Evolutionary conservation across 2,888 invertebrate species (phyloP).

Genomic region (Drosophila suboccidentalis): DNA sequence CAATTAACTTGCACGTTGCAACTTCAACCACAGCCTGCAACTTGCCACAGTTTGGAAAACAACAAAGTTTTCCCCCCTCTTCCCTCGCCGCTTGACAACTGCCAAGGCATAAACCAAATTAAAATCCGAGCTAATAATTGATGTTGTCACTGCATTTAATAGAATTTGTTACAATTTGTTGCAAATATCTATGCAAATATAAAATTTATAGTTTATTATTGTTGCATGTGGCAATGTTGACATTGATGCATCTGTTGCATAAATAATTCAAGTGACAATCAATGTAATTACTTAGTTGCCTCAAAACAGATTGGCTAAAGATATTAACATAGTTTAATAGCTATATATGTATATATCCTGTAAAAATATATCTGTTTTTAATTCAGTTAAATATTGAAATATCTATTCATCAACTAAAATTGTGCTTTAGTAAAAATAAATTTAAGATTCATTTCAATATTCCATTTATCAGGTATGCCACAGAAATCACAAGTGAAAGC

Average conservation of each 20-base stretch:
- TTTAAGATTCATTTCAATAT: too few relatives aligned
- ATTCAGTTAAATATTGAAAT: too few relatives aligned
- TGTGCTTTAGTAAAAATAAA: too few relatives aligned
- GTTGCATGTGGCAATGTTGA: slow-evolving; percentile 2
- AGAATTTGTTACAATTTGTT: slow-evolving; percentile 19
- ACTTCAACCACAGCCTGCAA: slow-evolving; percentile 14
- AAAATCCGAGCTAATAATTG: slow-evolving; percentile 51
- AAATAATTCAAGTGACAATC: slow-evolving; percentile 24
- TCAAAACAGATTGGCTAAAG: too few relatives aligned
- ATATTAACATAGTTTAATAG: neutral
- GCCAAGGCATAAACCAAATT: slow-evolving; percentile 28
- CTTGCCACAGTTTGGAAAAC: slow-evolving; percentile 13
- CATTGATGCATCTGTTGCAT: slow-evolving; percentile 18
- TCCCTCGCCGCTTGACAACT: neutral
- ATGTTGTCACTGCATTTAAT: slow-evolving; percentile 35
- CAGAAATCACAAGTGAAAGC: too few relatives aligned
- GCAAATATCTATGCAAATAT: neutral
- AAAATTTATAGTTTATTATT: slow-evolving; percentile 4
- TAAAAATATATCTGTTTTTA: neutral
- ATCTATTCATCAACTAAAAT: too few relatives aligned
- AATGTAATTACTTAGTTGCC: slow-evolving; percentile 32
- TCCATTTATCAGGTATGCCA: too few relatives aligned
- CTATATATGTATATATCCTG: neutral
- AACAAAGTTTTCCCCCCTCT: slow-evolving; percentile 2
- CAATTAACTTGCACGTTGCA: slow-evolving; percentile 52